These are phyloP conservation scores for Noctua fimbriata DNA, from an alignment of 2,888 invertebrate species.

Conservation along the genomic window DNA sequence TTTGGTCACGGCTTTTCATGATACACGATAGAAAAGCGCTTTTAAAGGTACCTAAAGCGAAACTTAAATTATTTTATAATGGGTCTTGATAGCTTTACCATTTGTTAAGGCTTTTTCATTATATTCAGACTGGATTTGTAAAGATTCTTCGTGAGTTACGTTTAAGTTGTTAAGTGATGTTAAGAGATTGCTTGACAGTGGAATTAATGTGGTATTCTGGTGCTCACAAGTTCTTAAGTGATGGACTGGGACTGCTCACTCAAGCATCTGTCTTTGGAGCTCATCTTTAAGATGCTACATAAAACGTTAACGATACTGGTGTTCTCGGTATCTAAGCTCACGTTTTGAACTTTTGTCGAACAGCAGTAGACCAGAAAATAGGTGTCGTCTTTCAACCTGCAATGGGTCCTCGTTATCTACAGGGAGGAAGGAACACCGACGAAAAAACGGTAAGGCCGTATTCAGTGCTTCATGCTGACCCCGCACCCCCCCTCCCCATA, in stretches of 20 bases:
- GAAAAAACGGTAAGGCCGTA: too few relatives aligned
- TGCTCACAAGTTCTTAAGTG: not conserved
- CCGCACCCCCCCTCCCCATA: too few relatives aligned
- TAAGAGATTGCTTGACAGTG: not conserved
- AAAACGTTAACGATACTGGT: not conserved
- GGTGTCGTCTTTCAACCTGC: not conserved
- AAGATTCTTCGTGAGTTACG: conserved; percentile 19
- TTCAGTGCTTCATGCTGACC: too few relatives aligned
- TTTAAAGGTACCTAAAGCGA: conserved; percentile 50
- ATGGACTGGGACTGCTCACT: not conserved
- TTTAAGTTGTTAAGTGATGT: conserved; percentile 11
- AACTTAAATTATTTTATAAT: conserved; percentile 60
- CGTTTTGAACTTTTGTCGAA: not conserved
- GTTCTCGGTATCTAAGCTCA: not conserved
- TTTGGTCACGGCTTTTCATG: conserved; percentile 76
- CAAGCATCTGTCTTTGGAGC: too few relatives aligned
- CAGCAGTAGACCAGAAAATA: not conserved
- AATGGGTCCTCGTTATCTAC: not conserved
- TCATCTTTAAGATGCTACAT: not conserved
- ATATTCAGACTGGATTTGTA: conserved; percentile 23
- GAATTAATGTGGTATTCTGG: not conserved
- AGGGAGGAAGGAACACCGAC: too few relatives aligned
- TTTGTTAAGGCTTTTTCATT: conserved; percentile 45
- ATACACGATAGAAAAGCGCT: conserved; percentile 67
- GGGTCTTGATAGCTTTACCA: conserved; percentile 32